Percentiles rank a stretch among this genome's conserved stretches.
Conservation (phyloP, 2,113 vertebrate genomes). For the Motacilla alba region DNA sequence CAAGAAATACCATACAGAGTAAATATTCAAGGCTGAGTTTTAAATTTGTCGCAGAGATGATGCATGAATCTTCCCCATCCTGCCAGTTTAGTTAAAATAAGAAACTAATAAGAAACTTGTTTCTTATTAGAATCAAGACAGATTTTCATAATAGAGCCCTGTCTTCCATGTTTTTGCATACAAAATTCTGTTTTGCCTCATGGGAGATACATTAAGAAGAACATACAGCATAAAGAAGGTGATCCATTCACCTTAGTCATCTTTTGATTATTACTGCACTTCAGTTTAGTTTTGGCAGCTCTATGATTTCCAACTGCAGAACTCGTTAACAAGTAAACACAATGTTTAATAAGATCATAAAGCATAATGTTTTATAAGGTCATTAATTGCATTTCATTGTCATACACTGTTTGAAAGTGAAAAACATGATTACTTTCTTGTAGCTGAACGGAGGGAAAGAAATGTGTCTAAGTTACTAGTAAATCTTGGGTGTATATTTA, state of each 20-base stretch:
- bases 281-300: background rate
- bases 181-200: background rate
- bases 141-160: background rate
- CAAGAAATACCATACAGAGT: background rate
- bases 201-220: background rate
- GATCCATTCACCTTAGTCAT: background rate
- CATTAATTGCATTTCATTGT: constrained; percentile 5
- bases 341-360: background rate
- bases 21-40: background rate
- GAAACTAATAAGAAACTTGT: background rate
- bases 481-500: background rate
- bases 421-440: background rate
- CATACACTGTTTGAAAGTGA: background rate
- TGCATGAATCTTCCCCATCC: background rate
- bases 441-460: background rate
- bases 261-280: background rate
- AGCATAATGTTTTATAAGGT: background rate
- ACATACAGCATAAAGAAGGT: background rate
- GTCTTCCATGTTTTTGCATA: background rate
- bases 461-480: background rate
- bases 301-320: background rate
- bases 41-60: background rate
- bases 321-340: background rate
- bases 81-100: background rate
- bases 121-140: background rate